A percentile compares a stretch with the other conserved stretches of the same genome.
Evolutionary conservation across 2,888 invertebrate genomes (phyloP).

Genomic region (Rhagonycha fulva): DNA sequence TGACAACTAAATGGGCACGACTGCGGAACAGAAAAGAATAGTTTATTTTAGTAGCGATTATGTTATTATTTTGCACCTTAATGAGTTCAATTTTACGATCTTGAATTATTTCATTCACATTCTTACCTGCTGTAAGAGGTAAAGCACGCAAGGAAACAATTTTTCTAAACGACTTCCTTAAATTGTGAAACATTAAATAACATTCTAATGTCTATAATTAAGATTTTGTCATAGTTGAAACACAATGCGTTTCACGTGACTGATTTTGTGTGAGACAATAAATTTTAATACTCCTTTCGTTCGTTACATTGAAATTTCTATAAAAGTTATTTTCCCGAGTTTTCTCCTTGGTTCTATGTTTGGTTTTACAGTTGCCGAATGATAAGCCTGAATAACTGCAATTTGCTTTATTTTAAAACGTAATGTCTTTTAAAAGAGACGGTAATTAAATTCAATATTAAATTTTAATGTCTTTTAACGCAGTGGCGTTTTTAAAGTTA

Average conservation of each 20-base stretch:
- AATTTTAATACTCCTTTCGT: neutral
- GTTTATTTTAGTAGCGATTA: neutral
- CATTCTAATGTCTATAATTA: neutral
- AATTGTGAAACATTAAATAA: neutral
- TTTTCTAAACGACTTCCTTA: neutral
- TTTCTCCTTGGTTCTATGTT: neutral
- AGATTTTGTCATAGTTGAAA: neutral
- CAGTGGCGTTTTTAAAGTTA: too few species aligned
- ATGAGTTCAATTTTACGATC: neutral
- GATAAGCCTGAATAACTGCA: too few species aligned
- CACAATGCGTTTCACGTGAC: neutral
- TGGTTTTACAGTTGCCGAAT: too few species aligned
- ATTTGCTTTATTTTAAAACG: too few species aligned
- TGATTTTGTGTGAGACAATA: neutral
- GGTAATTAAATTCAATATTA: too few species aligned
- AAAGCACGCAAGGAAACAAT: neutral
- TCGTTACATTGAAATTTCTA: neutral
- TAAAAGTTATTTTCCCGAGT: neutral
- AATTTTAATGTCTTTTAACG: too few species aligned
- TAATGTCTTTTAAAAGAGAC: too few species aligned
- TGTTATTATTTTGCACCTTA: neutral
- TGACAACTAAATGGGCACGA: neutral
- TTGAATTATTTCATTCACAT: neutral
- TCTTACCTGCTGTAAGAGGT: neutral
- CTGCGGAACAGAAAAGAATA: neutral